These are phyloP conservation scores for Gobionotothen gibberifrons DNA, from an alignment of 2,797 vertebrate species.

Conservation along the genomic window DNA sequence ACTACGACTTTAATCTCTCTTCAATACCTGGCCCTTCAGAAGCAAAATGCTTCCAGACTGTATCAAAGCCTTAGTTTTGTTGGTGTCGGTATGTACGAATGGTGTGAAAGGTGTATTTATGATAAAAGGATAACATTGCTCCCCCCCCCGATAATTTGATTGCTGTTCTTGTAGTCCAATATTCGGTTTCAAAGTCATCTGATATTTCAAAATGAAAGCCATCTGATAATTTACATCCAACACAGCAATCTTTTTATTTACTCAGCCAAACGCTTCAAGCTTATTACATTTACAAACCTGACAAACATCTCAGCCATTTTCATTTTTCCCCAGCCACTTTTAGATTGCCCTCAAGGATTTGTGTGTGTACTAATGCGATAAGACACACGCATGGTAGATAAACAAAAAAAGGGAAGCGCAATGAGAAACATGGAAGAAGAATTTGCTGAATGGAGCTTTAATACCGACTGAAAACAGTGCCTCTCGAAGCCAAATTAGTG, in stretches of 20 bases:
- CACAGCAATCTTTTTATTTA: conserved; percentile 45
- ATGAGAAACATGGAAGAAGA: conserved; percentile 44
- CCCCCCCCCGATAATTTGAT: background rate
- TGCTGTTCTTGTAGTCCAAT: conserved; percentile 4
- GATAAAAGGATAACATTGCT: background rate
- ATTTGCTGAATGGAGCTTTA: conserved; percentile 52
- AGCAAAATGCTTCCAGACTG: background rate
- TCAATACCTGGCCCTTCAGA: background rate
- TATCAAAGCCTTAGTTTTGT: background rate
- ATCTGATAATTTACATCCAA: conserved; percentile 44
- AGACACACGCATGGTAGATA: conserved; percentile 18
- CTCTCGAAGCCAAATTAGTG: conserved; percentile 47
- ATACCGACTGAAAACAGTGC: conserved; percentile 59
- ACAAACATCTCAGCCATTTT: conserved; percentile 54
- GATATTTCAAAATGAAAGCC: conserved; percentile 39
- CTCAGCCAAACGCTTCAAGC: conserved; percentile 40
- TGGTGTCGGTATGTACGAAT: background rate
- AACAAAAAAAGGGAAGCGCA: conserved; percentile 24
- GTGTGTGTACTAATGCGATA: conserved; percentile 46
- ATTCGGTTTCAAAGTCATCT: conserved; percentile 41
- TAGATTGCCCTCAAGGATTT: conserved; percentile 47
- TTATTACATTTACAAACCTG: conserved; percentile 53
- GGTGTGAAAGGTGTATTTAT: conserved; percentile 15
- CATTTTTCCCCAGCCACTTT: conserved; percentile 44
- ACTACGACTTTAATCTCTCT: background rate